A percentile compares a stretch with the other conserved stretches of the same genome.
Evolutionary conservation across 2,113 vertebrate species (phyloP).

Genomic region (Peromyscus leucopus): DNA sequence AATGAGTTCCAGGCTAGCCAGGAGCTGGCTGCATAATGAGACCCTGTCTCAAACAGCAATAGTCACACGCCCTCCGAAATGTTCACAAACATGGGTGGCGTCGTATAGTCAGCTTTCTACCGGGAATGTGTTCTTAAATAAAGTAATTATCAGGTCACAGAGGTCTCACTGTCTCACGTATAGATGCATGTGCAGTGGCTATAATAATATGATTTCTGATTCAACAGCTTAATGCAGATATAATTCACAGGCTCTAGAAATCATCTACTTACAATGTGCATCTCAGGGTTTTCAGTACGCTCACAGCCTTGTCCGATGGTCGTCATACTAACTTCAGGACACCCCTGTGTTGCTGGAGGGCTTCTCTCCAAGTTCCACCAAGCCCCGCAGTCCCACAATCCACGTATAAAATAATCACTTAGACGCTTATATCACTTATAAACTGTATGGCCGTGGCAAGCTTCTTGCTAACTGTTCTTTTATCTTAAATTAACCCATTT

Average conservation of each 20-base stretch:
- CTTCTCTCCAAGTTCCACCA: too few relatives aligned
- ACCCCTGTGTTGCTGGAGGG: not conserved
- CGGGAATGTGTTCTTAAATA: slow-evolving; percentile 17
- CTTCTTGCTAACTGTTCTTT: too few relatives aligned
- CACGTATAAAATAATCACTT: too few relatives aligned
- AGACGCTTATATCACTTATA: too few relatives aligned
- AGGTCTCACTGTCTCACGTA: slow-evolving; percentile 15
- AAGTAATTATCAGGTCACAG: not conserved
- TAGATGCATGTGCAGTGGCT: not conserved
- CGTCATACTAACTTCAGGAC: not conserved
- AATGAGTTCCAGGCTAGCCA: not conserved
- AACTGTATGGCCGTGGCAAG: too few relatives aligned
- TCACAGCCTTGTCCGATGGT: not conserved
- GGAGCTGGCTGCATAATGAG: not conserved
- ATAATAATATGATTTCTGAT: slow-evolving; percentile 6
- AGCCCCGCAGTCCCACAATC: too few relatives aligned
- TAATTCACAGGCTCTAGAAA: not conserved
- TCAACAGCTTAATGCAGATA: slow-evolving; percentile 12
- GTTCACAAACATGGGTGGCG: not conserved
- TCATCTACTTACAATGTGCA: not conserved
- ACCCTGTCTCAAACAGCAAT: too few relatives aligned
- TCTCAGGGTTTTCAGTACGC: not conserved
- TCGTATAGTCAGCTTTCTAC: not conserved
- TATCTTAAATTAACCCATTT: too few relatives aligned
- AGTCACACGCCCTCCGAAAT: rapidly evolving